These are phyloP conservation scores for Ommatoiulus sabulosus DNA, from an alignment of 2,888 invertebrate genomes.

Conservation along the genomic window DNA sequence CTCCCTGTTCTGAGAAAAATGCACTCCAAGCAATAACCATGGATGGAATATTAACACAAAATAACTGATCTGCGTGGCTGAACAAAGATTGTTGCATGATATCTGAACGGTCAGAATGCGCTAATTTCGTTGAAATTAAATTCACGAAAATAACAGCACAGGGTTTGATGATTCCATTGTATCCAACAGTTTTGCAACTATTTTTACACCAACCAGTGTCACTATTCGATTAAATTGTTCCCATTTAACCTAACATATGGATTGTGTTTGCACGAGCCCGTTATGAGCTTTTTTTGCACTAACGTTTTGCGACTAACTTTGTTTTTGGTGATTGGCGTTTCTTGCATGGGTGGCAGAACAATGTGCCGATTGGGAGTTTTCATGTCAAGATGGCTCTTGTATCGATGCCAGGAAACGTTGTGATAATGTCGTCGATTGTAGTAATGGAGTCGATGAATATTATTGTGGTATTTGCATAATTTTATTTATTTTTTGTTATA, in stretches of 20 bases:
- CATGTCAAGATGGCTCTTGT: constrained; percentile 72
- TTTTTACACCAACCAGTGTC: too few species aligned
- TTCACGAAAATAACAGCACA: too few species aligned
- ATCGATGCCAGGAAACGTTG: constrained; percentile 75
- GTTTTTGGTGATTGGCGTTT: constrained; percentile 26
- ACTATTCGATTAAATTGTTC: background rate
- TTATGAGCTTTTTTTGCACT: constrained; percentile 14
- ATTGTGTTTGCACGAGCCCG: background rate
- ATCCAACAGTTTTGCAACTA: too few species aligned
- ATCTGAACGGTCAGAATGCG: background rate
- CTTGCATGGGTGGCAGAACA: constrained; percentile 26
- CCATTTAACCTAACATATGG: background rate
- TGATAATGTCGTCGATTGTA: constrained; percentile 73
- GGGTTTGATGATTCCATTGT: background rate
- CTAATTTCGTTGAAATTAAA: too few species aligned
- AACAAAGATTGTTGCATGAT: background rate
- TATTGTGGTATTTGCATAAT: constrained; percentile 54
- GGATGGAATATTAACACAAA: background rate
- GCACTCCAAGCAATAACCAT: too few species aligned
- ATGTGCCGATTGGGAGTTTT: constrained; percentile 68
- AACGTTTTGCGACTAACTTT: constrained; percentile 29
- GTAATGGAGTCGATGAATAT: constrained; percentile 74
- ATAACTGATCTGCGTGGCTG: background rate
- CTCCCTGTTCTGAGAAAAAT: too few species aligned
- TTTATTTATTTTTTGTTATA: background rate